Conservation (phyloP, 2,113 vertebrate species). For the Neogobius melanostomus region DNA sequence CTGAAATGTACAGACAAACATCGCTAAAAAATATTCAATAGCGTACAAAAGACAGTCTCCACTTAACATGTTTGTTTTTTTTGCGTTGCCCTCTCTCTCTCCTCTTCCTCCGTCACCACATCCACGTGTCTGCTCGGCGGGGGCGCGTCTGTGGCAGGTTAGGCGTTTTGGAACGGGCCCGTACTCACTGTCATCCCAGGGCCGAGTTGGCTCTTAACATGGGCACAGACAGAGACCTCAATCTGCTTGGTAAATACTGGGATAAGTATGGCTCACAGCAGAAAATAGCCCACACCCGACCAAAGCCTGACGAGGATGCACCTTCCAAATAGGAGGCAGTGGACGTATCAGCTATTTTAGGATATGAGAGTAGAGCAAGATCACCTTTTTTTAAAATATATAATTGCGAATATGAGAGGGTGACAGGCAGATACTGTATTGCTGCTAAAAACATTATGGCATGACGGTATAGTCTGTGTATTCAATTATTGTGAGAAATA, state of each 20-base stretch:
- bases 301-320: constrained; percentile 23
- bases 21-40: too few species aligned
- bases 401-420: too few species aligned
- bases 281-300: constrained; percentile 63
- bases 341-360: constrained; percentile 37
- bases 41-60: too few species aligned
- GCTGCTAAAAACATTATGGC: too few species aligned
- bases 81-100: neutral
- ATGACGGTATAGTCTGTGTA: too few species aligned
- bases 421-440: too few species aligned
- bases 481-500: too few species aligned
- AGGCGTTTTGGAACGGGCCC: constrained; percentile 71
- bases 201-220: constrained; percentile 45
- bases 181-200: constrained; percentile 65
- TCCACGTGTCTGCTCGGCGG: constrained; percentile 58
- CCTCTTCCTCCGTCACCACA: constrained; percentile 43
- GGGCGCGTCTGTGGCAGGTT: constrained; percentile 69
- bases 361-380: constrained; percentile 16
- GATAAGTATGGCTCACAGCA: constrained; percentile 60
- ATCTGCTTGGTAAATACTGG: constrained; percentile 73
- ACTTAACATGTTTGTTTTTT: neutral
- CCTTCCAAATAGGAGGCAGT: constrained; percentile 21
- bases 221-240: constrained; percentile 68
- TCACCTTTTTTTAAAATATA: neutral
- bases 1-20: too few species aligned